These are phyloP conservation scores for Phytoseiulus persimilis DNA, from an alignment of 2,888 invertebrate species.

Conservation along the genomic window DNA sequence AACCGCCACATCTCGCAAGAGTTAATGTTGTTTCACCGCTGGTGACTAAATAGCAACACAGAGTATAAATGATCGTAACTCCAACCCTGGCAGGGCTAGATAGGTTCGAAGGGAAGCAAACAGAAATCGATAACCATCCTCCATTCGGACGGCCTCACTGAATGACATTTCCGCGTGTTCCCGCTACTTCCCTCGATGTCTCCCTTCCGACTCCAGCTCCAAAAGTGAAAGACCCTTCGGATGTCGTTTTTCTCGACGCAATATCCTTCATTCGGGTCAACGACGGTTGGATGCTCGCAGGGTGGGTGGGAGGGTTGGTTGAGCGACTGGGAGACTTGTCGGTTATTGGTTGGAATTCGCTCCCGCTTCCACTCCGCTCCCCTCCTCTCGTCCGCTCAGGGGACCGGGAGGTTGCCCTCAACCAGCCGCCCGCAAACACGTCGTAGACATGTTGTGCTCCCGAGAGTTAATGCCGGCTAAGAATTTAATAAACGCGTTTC, in stretches of 20 bases:
- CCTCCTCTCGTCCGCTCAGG: too few relatives aligned
- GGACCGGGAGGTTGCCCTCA: too few relatives aligned
- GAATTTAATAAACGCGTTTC: not conserved
- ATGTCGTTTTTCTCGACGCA: conserved; percentile 5
- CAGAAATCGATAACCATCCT: not conserved
- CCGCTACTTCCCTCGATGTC: not conserved
- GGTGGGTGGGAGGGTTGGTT: not conserved
- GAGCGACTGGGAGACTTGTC: not conserved
- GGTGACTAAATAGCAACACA: not conserved
- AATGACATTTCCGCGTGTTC: not conserved
- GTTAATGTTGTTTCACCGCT: not conserved
- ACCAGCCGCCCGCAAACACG: not conserved
- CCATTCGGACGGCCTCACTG: not conserved
- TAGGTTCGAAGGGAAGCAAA: not conserved
- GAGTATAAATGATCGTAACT: not conserved
- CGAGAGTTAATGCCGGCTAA: not conserved
- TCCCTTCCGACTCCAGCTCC: not conserved
- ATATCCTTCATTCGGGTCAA: not conserved
- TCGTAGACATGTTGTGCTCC: not conserved
- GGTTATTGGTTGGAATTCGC: not conserved
- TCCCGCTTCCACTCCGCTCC: not conserved
- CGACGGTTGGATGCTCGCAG: not conserved
- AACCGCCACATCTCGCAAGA: not conserved
- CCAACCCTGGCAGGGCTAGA: not conserved
- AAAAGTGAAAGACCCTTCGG: not conserved